phyloP scores from a whole-genome alignment of 1,140 invertebrate genomes.

The Vanessa atalanta region DNA sequence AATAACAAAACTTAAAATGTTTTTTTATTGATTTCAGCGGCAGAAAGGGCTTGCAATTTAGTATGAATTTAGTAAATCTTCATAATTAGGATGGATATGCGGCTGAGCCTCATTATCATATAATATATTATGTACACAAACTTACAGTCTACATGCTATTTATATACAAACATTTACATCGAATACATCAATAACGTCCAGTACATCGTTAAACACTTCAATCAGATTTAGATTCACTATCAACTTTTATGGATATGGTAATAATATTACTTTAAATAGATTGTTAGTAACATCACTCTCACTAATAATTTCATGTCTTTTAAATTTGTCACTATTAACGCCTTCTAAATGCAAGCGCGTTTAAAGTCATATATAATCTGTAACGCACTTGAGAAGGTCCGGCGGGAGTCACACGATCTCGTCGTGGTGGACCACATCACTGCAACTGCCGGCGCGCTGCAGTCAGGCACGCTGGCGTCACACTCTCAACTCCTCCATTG shows the following conservation, averaged over 20 bases:
- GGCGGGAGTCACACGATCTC: slow-evolving; percentile 80
- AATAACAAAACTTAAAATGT: neutral
- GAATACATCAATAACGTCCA: slow-evolving; percentile 37
- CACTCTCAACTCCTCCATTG: slow-evolving; percentile 90
- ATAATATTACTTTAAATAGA: slow-evolving; percentile 33
- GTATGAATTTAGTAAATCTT: slow-evolving; percentile 9
- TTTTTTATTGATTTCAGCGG: neutral
- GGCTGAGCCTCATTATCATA: slow-evolving; percentile 55
- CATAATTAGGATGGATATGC: slow-evolving; percentile 69
- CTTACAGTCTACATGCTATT: slow-evolving; percentile 41
- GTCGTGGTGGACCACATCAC: slow-evolving; percentile 76
- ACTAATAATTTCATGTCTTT: slow-evolving; percentile 14
- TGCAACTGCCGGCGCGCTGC: slow-evolving; percentile 79
- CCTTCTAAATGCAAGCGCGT: slow-evolving; percentile 31
- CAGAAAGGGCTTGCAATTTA: neutral
- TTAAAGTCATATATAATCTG: slow-evolving; percentile 64
- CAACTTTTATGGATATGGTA: slow-evolving; percentile 40
- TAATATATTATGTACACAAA: slow-evolving; percentile 43
- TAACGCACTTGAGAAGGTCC: slow-evolving; percentile 75
- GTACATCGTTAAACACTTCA: slow-evolving; percentile 32
- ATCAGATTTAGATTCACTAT: slow-evolving; percentile 26
- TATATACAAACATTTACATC: slow-evolving; percentile 66
- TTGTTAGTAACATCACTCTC: slow-evolving; percentile 21
- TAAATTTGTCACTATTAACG: slow-evolving; percentile 34
- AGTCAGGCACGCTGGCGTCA: slow-evolving; percentile 85